phyloP scores from a whole-genome alignment of 2,113 vertebrate genomes.

The Brachypteracias leptosomus region DNA sequence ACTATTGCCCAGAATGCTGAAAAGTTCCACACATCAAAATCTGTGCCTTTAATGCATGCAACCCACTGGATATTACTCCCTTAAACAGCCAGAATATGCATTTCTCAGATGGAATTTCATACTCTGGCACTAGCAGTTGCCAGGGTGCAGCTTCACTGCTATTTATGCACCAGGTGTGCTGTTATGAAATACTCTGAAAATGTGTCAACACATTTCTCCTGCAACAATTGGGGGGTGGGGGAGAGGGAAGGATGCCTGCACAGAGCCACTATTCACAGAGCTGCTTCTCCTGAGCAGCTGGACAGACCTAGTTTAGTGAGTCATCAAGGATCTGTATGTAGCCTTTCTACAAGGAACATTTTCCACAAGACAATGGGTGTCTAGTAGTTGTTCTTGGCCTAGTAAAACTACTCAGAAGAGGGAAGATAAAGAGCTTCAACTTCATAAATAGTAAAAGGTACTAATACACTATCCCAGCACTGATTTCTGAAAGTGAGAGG shows the following conservation, averaged over 20 bases:
- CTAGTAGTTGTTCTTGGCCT: background rate
- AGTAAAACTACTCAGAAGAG: background rate
- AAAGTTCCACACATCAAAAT: background rate
- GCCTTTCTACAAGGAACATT: background rate
- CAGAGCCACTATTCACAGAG: background rate
- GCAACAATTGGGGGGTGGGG: background rate
- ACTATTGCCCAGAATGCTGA: background rate
- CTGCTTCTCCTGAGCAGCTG: background rate
- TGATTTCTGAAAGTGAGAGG: background rate
- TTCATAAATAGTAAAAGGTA: background rate
- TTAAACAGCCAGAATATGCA: rapidly evolving
- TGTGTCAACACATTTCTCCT: background rate
- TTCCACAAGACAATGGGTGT: background rate
- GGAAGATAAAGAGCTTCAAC: background rate
- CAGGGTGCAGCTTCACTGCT: background rate
- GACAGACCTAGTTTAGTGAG: background rate
- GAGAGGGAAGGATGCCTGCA: background rate
- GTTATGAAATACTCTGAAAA: background rate
- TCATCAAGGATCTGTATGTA: background rate
- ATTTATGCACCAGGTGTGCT: background rate
- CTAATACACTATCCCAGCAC: background rate
- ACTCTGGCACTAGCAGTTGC: background rate
- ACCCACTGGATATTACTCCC: background rate
- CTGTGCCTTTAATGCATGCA: background rate
- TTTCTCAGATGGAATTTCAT: background rate